These are phyloP conservation scores for Rhinopomastus cyanomelas DNA, from an alignment of 2,113 vertebrate species.

Conservation along the genomic window DNA sequence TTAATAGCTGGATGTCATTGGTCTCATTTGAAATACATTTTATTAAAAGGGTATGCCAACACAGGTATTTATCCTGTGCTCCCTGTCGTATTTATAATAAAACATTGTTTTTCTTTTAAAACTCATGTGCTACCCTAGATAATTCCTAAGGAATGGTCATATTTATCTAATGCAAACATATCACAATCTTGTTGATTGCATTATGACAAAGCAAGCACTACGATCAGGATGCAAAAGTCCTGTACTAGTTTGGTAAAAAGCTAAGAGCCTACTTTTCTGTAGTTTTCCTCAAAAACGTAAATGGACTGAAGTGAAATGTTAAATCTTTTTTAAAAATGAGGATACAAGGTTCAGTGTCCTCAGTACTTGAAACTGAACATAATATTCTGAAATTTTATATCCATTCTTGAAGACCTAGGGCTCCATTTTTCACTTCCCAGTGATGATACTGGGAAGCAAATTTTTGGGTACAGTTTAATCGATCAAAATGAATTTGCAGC, in stretches of 20 bases:
- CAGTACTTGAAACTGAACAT: background rate
- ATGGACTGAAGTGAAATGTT: background rate
- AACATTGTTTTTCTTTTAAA: background rate
- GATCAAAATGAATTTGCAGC: background rate
- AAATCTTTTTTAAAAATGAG: rapidly evolving
- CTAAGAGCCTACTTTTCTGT: background rate
- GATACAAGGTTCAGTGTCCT: rapidly evolving
- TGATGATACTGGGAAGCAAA: background rate
- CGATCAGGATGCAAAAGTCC: background rate
- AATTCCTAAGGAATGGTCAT: background rate
- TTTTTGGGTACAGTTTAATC: background rate
- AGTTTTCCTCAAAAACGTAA: background rate
- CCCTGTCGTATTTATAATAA: background rate
- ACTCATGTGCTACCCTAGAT: background rate
- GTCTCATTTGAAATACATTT: background rate
- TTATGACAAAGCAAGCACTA: background rate
- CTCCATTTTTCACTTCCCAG: background rate
- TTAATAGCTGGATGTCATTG: background rate
- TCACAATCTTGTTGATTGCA: background rate
- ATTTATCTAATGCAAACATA: background rate
- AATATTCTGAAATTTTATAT: background rate
- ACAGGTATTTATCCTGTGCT: background rate
- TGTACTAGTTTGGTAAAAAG: background rate
- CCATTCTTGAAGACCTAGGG: background rate
- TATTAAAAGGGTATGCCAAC: background rate